Base-by-base conservation (phyloP, 2,888 invertebrate genomes). In the Cryptosula pallasiana region DNA sequence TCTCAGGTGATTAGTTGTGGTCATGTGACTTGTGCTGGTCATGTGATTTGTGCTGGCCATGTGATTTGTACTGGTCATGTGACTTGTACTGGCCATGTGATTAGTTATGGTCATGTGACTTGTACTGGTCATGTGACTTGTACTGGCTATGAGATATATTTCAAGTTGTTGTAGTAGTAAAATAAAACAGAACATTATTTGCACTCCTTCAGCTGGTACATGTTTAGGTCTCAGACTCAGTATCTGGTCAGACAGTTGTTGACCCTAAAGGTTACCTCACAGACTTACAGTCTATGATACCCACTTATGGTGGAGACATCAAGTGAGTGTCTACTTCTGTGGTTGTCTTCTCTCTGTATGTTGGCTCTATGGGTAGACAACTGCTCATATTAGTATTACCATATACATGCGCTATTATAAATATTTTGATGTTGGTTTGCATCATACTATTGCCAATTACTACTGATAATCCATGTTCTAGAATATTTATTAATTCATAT, bases 251-350 rank as follows among this genome's bases (percentile, higher is more conserved):
- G 87, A 99, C 99, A 0, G 98, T 99, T 0, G 97, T 99, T 0
- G 99, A 99, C 87, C 99, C 99, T 0, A 99, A 99, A 85, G 99
- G 99, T 0, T 99, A 99, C 83, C 88, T 99, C n/a, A 99, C 99
- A 0, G 99, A 99, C 85, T 87, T 99, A 69, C 97, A 99, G 82
- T 96, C 96, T 29, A 99, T 99, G 97, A 94, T 99, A 79, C 99
- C 99, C 0, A 94, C 95, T 0, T 95, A 97, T 81, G 98, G 98
- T 0, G 97, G 97, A 1, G 98, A 97, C 82, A 96, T 97, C 57
- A 95, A 94, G 88, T 88, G 82, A 81, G 85, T 78, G 20, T 57
- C 5, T 16, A n/a, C n/a, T n/a, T n/a, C n/a, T n/a, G n/a, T n/a
- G n/a, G n/a, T n/a, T n/a, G n/a, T n/a, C n/a, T n/a, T n/a, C n/a